Evolutionary conservation across 2,113 vertebrate genomes (phyloP).

Genomic region (Solenodon paradoxus): DNA sequence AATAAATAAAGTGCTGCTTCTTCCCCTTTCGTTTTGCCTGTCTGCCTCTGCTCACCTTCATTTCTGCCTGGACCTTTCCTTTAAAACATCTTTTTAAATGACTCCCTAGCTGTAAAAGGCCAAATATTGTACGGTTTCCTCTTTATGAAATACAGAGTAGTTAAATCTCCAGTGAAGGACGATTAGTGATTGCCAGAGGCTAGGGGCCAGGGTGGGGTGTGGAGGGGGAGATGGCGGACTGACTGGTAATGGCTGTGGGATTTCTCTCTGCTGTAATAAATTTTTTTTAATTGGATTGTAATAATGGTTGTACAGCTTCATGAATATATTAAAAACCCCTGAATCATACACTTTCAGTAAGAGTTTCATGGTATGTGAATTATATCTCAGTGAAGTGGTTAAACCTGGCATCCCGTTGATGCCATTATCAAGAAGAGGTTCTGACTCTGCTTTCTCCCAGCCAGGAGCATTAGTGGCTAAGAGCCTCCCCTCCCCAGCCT

Average conservation of each 20-base stretch:
- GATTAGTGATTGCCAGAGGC: neutral
- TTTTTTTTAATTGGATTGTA: neutral
- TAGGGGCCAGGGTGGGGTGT: neutral
- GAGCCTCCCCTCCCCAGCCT: neutral
- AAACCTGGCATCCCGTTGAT: neutral
- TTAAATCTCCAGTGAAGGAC: neutral
- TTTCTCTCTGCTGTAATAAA: neutral
- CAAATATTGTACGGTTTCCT: neutral
- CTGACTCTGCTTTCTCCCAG: neutral
- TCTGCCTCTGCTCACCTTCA: too few relatives aligned
- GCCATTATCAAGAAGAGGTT: neutral
- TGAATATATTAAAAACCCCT: neutral
- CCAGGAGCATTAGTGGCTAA: neutral
- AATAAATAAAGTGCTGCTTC: too few relatives aligned
- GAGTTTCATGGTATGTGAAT: neutral
- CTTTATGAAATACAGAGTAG: neutral
- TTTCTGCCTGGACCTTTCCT: too few relatives aligned
- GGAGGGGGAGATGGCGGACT: accelerated
- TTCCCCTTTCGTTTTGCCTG: too few relatives aligned
- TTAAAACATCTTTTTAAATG: neutral
- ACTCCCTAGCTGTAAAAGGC: neutral
- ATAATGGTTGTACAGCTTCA: neutral
- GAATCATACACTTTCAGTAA: neutral
- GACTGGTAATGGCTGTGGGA: too few relatives aligned
- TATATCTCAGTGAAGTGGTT: neutral